Evolutionary conservation across 2,888 invertebrate genomes (phyloP).

Genomic region (Baccha elongata): DNA sequence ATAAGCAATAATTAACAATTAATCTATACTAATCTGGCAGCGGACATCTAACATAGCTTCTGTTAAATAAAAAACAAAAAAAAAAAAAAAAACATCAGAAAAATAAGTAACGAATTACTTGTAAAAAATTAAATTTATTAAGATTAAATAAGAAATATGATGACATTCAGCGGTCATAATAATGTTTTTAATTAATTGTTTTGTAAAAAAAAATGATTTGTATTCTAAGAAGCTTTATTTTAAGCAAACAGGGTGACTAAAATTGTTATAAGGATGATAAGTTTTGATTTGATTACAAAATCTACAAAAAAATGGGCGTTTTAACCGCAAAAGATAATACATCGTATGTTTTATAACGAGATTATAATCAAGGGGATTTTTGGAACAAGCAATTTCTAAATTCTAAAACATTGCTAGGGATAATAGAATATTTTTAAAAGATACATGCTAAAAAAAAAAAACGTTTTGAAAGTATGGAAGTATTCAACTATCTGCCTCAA

Average conservation of each 20-base stretch:
- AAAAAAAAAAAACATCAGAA: neutral
- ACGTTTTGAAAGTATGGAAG: no score
- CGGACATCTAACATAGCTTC: constrained; percentile 23
- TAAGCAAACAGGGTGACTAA: neutral
- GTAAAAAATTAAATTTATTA: constrained; percentile 26
- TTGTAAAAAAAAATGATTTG: neutral
- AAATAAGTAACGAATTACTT: constrained; percentile 24
- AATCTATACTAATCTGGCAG: constrained; percentile 50
- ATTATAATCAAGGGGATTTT: no score
- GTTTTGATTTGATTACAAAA: no score
- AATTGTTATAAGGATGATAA: no score
- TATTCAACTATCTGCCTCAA: no score
- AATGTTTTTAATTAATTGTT: constrained; percentile 42
- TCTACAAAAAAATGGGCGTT: no score
- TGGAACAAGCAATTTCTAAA: no score
- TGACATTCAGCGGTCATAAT: constrained; percentile 54
- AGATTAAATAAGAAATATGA: constrained; percentile 48
- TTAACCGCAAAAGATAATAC: no score
- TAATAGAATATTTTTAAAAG: no score
- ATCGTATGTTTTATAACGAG: no score
- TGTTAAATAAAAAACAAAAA: constrained; percentile 5
- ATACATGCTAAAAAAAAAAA: no score
- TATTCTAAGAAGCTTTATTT: neutral
- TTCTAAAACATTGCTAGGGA: no score
- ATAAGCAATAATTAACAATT: constrained; percentile 58